A percentile compares a stretch with the other conserved stretches of the same genome.
Evolutionary conservation across 2,113 vertebrate species (phyloP).

Genomic region (Zosterops japonicus): DNA sequence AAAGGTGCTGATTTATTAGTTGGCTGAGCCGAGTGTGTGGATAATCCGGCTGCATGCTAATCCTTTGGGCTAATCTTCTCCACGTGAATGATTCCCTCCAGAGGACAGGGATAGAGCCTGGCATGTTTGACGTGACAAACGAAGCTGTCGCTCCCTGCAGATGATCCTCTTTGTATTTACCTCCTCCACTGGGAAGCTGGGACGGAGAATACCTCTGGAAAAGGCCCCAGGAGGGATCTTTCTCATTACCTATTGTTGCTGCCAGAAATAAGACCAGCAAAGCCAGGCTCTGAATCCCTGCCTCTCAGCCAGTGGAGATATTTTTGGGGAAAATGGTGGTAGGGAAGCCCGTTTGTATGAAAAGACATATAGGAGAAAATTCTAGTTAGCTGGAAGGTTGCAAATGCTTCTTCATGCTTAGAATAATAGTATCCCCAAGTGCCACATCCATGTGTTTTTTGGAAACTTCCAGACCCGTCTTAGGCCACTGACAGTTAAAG

Average conservation of each 20-base stretch:
- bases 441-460: not conserved
- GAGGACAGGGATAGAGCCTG: not conserved
- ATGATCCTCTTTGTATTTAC: slow-evolving; percentile 14
- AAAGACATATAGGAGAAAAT: not conserved
- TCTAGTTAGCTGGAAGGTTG: not conserved
- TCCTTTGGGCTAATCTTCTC: slow-evolving; percentile 44
- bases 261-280: not conserved
- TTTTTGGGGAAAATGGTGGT: not conserved
- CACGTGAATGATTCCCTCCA: not conserved
- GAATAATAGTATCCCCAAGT: not conserved
- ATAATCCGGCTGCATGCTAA: slow-evolving; percentile 3
- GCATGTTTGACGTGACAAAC: not conserved
- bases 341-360: not conserved
- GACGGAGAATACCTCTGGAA: slow-evolving; percentile 8
- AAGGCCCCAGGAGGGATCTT: not conserved
- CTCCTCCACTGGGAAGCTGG: not conserved
- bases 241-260: not conserved
- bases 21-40: not conserved
- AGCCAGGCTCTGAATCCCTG: not conserved
- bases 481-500: not conserved
- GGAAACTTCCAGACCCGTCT: not conserved
- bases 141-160: not conserved
- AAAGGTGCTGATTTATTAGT: not conserved
- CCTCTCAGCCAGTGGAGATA: not conserved
- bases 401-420: not conserved